Conservation (phyloP, 92 coral and sea anemone species). For the Ricordea florida region DNA sequence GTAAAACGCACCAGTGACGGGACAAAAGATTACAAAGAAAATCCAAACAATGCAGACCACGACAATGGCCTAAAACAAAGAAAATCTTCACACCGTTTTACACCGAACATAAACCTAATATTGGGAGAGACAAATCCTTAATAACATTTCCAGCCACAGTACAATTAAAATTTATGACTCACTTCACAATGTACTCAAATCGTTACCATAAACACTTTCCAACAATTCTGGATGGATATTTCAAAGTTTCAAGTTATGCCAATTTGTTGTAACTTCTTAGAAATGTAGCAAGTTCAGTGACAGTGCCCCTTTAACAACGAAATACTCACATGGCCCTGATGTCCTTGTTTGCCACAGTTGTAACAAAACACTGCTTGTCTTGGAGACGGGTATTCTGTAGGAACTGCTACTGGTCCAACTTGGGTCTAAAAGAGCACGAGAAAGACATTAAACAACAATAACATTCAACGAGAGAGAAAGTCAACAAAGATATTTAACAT, state of each 20-base stretch:
- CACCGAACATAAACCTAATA: too few relatives aligned
- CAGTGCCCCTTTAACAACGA: background rate
- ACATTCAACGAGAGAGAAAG: background rate
- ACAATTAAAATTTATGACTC: too few relatives aligned
- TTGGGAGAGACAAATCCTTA: too few relatives aligned
- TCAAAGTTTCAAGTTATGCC: background rate
- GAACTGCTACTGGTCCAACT: conserved; percentile 5
- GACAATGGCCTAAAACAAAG: too few relatives aligned
- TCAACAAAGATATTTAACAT: background rate
- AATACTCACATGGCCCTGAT: conserved; percentile 78
- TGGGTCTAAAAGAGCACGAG: background rate
- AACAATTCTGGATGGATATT: too few relatives aligned
- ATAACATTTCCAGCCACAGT: too few relatives aligned
- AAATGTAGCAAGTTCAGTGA: background rate
- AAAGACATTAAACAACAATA: background rate
- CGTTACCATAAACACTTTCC: too few relatives aligned
- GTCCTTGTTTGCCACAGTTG: conserved; percentile 74
- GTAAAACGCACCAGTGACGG: too few relatives aligned
- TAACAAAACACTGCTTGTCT: conserved; percentile 59
- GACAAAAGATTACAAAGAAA: too few relatives aligned
- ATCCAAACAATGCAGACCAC: too few relatives aligned
- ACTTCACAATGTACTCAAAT: too few relatives aligned
- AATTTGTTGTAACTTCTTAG: background rate
- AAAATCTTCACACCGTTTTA: too few relatives aligned
- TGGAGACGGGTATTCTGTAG: background rate